A percentile compares a stretch with the other conserved stretches of the same genome.
Evolutionary conservation across 2,113 vertebrate genomes (phyloP).

Genomic region (Strix aluco): DNA sequence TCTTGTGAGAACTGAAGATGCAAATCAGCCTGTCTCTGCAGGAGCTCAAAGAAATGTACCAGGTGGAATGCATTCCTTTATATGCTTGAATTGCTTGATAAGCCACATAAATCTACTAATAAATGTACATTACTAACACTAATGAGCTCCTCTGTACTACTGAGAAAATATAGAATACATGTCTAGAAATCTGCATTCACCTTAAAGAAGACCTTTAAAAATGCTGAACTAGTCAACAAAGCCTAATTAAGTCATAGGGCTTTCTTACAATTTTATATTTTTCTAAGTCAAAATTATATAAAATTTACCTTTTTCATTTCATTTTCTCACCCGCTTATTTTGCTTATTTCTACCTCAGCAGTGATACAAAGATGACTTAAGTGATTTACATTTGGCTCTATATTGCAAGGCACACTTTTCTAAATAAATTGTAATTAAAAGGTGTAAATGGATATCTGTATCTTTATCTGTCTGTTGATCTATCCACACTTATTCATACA

Average conservation of each 20-base stretch:
- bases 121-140: background rate
- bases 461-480: background rate
- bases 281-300: background rate
- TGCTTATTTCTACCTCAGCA: background rate
- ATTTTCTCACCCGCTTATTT: background rate
- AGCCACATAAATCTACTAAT: background rate
- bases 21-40: background rate
- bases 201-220: background rate
- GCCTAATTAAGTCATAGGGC: background rate
- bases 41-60: background rate
- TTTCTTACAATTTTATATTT: background rate
- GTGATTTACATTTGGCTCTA: background rate
- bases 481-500: background rate
- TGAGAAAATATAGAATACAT: background rate
- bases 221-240: background rate
- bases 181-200: background rate
- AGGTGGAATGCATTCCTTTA: background rate
- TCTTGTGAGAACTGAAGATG: conserved; percentile 4
- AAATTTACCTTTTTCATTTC: background rate
- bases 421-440: background rate
- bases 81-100: background rate
- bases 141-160: background rate
- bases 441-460: background rate
- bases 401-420: background rate
- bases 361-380: background rate